Conservation (phyloP, 2,113 vertebrate species). For the Ictalurus furcatus region DNA sequence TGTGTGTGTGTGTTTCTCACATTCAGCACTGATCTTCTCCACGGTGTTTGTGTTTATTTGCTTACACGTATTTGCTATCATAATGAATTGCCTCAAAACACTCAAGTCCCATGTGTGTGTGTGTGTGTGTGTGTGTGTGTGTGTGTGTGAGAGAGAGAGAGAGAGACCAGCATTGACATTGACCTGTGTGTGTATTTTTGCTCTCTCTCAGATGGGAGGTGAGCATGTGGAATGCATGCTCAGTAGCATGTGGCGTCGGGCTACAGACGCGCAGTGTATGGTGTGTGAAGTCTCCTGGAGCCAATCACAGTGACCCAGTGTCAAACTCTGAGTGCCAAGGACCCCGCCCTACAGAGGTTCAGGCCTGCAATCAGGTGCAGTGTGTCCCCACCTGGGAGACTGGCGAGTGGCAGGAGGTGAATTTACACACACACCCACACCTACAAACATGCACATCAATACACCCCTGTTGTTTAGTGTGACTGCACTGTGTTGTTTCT, state of each 20-base stretch:
- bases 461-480: neutral
- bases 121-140: neutral
- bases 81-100: constrained; percentile 4
- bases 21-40: neutral
- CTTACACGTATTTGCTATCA: neutral
- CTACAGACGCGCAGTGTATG: constrained; percentile 82
- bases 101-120: neutral
- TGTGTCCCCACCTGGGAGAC: constrained; percentile 85
- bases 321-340: constrained; percentile 69
- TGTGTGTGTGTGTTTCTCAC: neutral
- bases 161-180: neutral
- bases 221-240: constrained; percentile 82
- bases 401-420: constrained; percentile 88
- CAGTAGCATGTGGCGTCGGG: constrained; percentile 84
- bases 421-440: neutral
- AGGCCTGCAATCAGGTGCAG: constrained; percentile 84
- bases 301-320: constrained; percentile 31
- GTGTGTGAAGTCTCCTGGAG: constrained; percentile 71
- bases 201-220: constrained; percentile 77
- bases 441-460: neutral
- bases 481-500: constrained; percentile 14
- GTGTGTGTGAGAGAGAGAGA: neutral
- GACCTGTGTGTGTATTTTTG: neutral
- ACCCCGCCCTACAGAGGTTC: constrained; percentile 77
- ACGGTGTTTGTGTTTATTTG: neutral